Evolutionary conservation across 92 coral and sea anemone genomes (phyloP).

Genomic region (Muricea muricata): DNA sequence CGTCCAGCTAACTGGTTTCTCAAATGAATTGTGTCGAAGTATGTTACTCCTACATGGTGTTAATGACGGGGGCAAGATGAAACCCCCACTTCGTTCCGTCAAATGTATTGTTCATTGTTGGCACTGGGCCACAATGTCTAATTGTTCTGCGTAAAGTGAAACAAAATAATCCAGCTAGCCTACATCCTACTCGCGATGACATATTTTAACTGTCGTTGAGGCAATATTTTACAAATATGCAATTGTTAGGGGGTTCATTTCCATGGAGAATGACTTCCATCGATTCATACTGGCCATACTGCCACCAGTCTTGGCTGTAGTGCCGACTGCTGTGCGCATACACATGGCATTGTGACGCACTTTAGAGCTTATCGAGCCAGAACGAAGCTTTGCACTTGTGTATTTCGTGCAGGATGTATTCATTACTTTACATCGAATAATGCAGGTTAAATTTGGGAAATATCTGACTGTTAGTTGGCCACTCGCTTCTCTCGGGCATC

Average conservation of each 20-base stretch:
- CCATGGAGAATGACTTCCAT: neutral
- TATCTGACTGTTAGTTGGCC: neutral
- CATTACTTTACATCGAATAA: neutral
- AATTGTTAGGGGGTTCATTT: neutral
- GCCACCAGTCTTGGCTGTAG: neutral
- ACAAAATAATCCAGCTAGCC: neutral
- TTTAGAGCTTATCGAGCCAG: neutral
- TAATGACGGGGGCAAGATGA: too few relatives aligned
- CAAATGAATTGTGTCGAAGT: neutral
- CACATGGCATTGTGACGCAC: slow-evolving; percentile 5
- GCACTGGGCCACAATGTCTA: neutral
- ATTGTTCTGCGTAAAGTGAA: neutral
- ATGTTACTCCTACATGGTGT: neutral
- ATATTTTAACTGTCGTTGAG: neutral
- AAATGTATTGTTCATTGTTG: neutral
- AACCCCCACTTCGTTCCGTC: neutral
- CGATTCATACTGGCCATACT: neutral
- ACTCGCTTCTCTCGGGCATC: neutral
- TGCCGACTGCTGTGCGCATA: neutral
- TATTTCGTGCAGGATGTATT: neutral
- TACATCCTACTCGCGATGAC: neutral
- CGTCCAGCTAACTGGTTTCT: neutral
- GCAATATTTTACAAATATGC: neutral
- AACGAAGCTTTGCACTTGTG: neutral
- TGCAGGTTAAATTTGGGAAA: neutral